These are phyloP conservation scores for Gastrophysa polygoni DNA, from an alignment of 2,888 invertebrate genomes.

Conservation along the genomic window DNA sequence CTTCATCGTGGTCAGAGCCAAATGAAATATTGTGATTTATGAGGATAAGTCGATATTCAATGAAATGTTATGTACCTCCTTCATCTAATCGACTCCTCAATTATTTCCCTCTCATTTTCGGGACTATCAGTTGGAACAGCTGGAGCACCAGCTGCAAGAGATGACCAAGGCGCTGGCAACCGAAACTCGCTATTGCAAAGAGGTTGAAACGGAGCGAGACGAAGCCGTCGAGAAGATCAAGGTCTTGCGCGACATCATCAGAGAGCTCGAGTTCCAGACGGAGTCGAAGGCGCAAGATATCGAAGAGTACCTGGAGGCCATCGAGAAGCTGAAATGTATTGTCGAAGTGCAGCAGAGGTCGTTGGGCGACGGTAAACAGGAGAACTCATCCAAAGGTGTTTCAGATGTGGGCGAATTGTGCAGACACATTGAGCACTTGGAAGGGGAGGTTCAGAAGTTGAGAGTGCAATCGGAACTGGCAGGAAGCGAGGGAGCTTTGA, in stretches of 20 bases:
- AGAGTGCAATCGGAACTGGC: conserved; percentile 52
- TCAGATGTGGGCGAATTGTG: conserved; percentile 56
- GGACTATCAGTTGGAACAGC: conserved; percentile 82
- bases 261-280: conserved; percentile 76
- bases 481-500: conserved; percentile 55
- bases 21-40: no score
- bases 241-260: conserved; percentile 77
- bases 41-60: no score
- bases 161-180: conserved; percentile 68
- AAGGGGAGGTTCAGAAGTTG: conserved; percentile 54
- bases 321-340: conserved; percentile 64
- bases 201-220: conserved; percentile 74
- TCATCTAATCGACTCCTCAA: no score
- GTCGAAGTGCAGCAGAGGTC: conserved; percentile 26
- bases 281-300: conserved; percentile 67
- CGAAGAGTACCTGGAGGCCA: conserved; percentile 63
- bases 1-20: no score
- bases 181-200: conserved; percentile 66
- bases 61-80: no score
- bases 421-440: conserved; percentile 60
- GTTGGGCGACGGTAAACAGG: conserved; percentile 14
- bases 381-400: conserved; percentile 59
- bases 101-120: no score
- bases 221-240: conserved; percentile 77
- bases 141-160: conserved; percentile 77